Evolutionary conservation across 2,888 invertebrate genomes (phyloP).

Genomic region (Oscheius sp.): DNA sequence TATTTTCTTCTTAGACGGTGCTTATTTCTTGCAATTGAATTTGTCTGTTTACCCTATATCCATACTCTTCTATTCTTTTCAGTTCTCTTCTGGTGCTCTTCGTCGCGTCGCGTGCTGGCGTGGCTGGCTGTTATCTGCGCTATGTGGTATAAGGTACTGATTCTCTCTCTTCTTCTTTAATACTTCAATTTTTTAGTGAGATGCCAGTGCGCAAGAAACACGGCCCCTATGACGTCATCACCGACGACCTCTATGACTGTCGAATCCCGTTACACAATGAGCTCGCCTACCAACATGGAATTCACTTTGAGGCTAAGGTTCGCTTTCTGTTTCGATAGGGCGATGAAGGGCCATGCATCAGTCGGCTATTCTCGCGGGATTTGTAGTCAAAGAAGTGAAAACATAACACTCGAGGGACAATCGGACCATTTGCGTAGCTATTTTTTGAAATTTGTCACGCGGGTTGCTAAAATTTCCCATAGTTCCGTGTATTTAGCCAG

Average conservation of each 20-base stretch:
- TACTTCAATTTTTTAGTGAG: conserved; percentile 22
- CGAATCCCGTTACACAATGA: conserved; percentile 95
- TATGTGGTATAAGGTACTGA: conserved; percentile 28
- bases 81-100: too few species aligned
- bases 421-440: background rate
- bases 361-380: background rate
- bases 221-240: conserved; percentile 85
- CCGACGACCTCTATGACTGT: conserved; percentile 93
- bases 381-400: background rate
- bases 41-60: too few species aligned
- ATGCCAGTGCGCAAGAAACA: conserved; percentile 62
- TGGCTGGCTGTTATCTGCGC: conserved; percentile 28
- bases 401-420: too few species aligned
- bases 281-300: conserved; percentile 95
- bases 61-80: too few species aligned
- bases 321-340: too few species aligned
- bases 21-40: too few species aligned
- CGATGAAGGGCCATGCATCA: conserved; percentile 23
- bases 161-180: too few species aligned
- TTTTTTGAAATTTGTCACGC: background rate
- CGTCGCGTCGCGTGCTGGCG: conserved; percentile 25
- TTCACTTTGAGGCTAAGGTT: conserved; percentile 96
- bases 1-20: too few species aligned
- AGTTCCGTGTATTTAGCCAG: too few species aligned
- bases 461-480: background rate